A percentile compares a stretch with the other conserved stretches of the same genome.
phyloP scores from a whole-genome alignment of 2,113 vertebrate genomes.

The Coryphaenoides rupestris region DNA sequence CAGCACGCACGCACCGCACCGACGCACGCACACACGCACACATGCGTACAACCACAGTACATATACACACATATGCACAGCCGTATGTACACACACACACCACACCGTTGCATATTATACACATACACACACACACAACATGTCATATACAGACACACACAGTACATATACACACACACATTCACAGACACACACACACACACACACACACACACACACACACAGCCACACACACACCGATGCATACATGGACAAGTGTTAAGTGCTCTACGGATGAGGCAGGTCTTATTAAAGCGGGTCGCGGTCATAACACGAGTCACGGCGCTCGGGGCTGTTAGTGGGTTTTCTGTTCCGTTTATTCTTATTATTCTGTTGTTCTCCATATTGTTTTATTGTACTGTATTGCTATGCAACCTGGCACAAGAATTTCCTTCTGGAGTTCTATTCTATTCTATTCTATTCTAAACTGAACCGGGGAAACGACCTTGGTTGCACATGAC shows the following conservation, averaged over 20 bases:
- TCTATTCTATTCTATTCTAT: no score
- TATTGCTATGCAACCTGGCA: no score
- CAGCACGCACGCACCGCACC: background rate
- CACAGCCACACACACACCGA: slow-evolving; percentile 2
- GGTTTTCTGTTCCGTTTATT: background rate
- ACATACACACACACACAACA: background rate
- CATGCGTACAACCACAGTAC: no score
- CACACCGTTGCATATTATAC: no score
- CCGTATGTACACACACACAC: background rate
- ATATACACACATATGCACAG: background rate
- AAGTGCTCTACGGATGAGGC: background rate
- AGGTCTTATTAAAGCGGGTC: slow-evolving; percentile 36
- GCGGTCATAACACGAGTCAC: slow-evolving; percentile 23
- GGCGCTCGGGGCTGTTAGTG: slow-evolving; percentile 13
- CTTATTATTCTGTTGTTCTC: no score
- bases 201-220: slow-evolving; percentile 3
- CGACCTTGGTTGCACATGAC: no score
- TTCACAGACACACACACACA: background rate
- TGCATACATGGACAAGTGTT: background rate
- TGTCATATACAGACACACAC: background rate
- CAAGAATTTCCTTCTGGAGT: no score
- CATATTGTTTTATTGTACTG: no score
- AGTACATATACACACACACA: background rate
- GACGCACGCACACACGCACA: background rate
- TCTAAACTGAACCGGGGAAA: background rate